Base-by-base conservation (phyloP, 2,797 vertebrate species). In the Xyrichtys novacula region DNA sequence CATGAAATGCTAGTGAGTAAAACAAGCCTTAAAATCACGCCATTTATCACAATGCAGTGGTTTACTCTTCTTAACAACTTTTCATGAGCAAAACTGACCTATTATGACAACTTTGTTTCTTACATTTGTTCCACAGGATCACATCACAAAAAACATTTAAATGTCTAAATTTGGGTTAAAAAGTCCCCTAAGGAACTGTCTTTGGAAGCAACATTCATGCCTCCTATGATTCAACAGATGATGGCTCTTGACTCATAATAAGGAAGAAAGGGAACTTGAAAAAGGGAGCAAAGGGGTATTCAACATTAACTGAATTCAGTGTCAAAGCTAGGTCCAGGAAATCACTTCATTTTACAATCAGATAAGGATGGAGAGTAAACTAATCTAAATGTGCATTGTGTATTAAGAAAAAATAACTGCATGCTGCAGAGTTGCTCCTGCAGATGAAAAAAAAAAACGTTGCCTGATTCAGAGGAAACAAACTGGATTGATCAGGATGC, bases 181-280 rank as follows among this genome's bases (percentile, higher is more conserved):
- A 91, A 75, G 17, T 75, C 76, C 84, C 83, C 12, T 31, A 54
- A 65, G 49, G 17, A 6, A 12, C 54, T 54, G 20, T 22, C 65
- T 76, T 53, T 73, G 73, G 83, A 82, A 61, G 26, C 58, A 62
- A 60, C 20, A 15, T 19, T 61, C 69, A 57, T 19, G 53, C 61
- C 8, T 66, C 50, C 4, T 28, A 3, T 91, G 85, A 91, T 66
- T 90, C 90, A 88, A 84, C 65, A 58, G 65, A 58, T 62, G 69
- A 39, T n/a, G 12, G 64, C 26, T 40, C 17, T 9, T 89, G 87
- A 90, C 48, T 90, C 82, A 88, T 42, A 16, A 19, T 52, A 56
- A 73, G 65, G 65, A 83, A 74, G 47, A 59, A 75, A 46, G 19
- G 5, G 16, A 60, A 52, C 59, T 80, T 83, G 61, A 34, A 47